These are phyloP conservation scores for Lamproptera curius DNA, from an alignment of 2,888 invertebrate genomes.

Conservation along the genomic window DNA sequence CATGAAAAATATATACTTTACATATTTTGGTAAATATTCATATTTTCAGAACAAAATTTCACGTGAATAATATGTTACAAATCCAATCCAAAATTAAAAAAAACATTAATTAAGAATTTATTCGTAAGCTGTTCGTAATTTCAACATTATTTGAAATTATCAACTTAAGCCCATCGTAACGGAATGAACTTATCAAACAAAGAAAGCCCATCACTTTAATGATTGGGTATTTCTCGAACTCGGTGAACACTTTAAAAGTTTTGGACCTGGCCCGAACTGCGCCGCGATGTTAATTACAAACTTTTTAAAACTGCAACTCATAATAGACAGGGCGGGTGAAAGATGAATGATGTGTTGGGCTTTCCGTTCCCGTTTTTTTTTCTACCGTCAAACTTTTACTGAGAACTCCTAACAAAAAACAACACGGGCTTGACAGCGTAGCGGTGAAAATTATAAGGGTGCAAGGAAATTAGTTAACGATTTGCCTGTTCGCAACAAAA, in stretches of 20 bases:
- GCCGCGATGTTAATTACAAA: constrained; percentile 71
- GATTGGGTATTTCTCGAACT: constrained; percentile 66
- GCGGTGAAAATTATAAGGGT: constrained; percentile 34
- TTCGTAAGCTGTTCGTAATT: no score
- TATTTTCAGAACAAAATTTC: no score
- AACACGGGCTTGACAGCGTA: constrained; percentile 45
- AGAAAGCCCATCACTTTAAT: constrained; percentile 54
- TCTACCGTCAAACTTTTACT: constrained; percentile 40
- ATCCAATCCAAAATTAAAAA: no score
- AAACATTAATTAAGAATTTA: no score
- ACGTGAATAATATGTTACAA: no score
- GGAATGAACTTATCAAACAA: constrained; percentile 34
- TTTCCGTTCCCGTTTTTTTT: constrained; percentile 43
- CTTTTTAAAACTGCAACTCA: constrained; percentile 75
- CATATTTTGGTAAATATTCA: no score
- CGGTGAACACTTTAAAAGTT: constrained; percentile 68
- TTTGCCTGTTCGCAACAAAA: constrained; percentile 31
- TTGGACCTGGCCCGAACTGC: constrained; percentile 55
- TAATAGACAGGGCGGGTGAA: constrained; percentile 70
- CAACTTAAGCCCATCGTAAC: constrained; percentile 20
- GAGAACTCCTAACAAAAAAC: constrained; percentile 43
- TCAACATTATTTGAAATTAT: no score
- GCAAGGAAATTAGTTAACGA: constrained; percentile 26
- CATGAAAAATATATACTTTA: no score
- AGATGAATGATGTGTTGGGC: constrained; percentile 73